Evolutionary conservation across 2,113 vertebrate genomes (phyloP), one percentile per base, ranked within the genome.

Genomic region (Trichechus manatus): DNA sequence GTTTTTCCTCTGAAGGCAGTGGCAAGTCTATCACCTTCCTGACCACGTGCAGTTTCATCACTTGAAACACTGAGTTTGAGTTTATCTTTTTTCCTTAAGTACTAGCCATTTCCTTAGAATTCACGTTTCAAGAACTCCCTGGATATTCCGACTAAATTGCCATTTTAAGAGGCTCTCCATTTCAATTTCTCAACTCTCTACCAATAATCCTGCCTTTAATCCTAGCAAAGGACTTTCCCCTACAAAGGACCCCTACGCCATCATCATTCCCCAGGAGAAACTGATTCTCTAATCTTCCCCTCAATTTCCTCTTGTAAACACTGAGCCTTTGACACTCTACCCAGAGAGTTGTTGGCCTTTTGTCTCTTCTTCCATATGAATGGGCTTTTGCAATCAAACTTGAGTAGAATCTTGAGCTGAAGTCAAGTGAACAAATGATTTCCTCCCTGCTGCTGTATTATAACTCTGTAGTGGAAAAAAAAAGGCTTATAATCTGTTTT

Each of bases 201-300:
- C 84, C 77, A 88, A 86, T 95, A 97, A 83, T 97, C 85, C 53
- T 91, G 44, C 36, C 50, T 92, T 94, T 92, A 97, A 93, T 97
- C 42, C 66, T 93, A 92, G 92, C 36, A 91, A 96, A 94, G 66
- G 42, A 77, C 56, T 97, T 92, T 83, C 66, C 66, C 79, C n/a
- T 93, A 80, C 42, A 95, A 92, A 96, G 96, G 81, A 66, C 4
- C 36, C 31, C 23, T 79, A 77, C 93, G 5, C 19, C n/a, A 56
- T 85, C 75, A 81, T 59, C 72, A 85, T 95, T 92, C 36, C 33
- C 70, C 59, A 75, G 42, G 74, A 96, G 72, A 84, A 97, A 96
- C 95, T 92, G 84, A 82, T 95, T 97, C 92, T 96, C 31, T 77
- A 94, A 89, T 93, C 93, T 97, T 95, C 36, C 61, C 50, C 23